These are phyloP conservation scores for Catostomus latipinnis DNA, from an alignment of 2,797 vertebrate genomes.

Conservation along the genomic window DNA sequence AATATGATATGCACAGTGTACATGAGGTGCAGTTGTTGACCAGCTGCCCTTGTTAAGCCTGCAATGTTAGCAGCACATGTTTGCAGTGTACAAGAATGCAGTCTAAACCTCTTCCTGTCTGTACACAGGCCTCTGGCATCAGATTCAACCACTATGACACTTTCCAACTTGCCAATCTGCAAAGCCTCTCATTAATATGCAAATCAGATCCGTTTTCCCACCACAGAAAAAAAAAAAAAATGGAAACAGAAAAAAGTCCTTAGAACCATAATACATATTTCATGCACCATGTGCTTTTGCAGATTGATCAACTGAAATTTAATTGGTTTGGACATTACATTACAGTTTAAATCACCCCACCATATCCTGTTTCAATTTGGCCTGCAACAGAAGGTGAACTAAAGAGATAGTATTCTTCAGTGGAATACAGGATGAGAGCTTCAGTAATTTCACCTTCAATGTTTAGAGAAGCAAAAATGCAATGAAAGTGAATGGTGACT, in stretches of 20 bases:
- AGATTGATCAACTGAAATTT: constrained; percentile 77
- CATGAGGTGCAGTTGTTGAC: constrained; percentile 12
- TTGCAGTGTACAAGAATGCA: constrained; percentile 33
- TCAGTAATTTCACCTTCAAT: too few relatives aligned
- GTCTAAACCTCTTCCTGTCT: constrained; percentile 35
- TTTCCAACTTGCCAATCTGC: constrained; percentile 45
- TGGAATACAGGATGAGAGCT: too few relatives aligned
- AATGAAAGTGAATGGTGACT: too few relatives aligned
- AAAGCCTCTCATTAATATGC: constrained; percentile 56
- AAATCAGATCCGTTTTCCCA: constrained; percentile 64
- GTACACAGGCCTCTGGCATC: constrained; percentile 34
- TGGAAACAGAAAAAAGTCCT: constrained; percentile 61
- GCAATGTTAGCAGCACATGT: constrained; percentile 4
- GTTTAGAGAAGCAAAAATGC: too few relatives aligned
- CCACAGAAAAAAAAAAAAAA: constrained; percentile 57
- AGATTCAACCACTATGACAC: constrained; percentile 42
- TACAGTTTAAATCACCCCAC: constrained; percentile 53
- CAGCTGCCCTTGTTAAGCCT: constrained; percentile 1
- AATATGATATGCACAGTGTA: neutral
- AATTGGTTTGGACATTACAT: constrained; percentile 78
- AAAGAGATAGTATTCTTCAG: too few relatives aligned
- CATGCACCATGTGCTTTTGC: constrained; percentile 73
- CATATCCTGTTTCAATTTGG: constrained; percentile 65
- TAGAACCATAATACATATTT: constrained; percentile 78
- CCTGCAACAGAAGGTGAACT: constrained; percentile 44